phyloP scores from a whole-genome alignment of 2,797 vertebrate species.

The Cercopithecus petaurista region DNA sequence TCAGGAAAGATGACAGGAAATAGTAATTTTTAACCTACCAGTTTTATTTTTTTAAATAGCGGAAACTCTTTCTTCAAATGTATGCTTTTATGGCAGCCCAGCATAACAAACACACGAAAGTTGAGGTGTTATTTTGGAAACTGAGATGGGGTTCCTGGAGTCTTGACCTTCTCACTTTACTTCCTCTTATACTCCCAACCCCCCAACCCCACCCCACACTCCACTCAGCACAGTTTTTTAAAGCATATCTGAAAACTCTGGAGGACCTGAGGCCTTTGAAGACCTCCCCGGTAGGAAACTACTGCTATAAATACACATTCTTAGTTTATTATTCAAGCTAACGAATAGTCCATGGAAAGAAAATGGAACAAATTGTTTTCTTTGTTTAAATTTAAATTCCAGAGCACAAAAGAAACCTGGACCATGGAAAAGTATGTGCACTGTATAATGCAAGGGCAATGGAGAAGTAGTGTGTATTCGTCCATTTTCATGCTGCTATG shows the following conservation, averaged over 20 bases:
- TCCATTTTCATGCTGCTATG: too few species aligned
- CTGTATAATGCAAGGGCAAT: background rate
- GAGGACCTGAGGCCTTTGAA: background rate
- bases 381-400: background rate
- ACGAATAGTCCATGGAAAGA: background rate
- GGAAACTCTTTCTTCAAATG: background rate
- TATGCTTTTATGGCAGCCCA: background rate
- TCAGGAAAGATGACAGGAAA: background rate
- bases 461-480: background rate
- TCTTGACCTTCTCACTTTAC: background rate
- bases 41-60: background rate
- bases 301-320: background rate
- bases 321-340: background rate
- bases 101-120: background rate
- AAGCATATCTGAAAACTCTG: background rate
- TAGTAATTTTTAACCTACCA: background rate
- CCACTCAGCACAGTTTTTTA: background rate
- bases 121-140: background rate
- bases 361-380: background rate
- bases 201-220: fast-evolving
- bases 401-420: background rate
- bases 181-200: background rate
- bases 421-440: background rate
- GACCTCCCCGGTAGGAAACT: background rate
- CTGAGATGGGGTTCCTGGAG: background rate